phyloP scores from a whole-genome alignment of 2,888 invertebrate genomes.

The Drosophila gaucha region DNA sequence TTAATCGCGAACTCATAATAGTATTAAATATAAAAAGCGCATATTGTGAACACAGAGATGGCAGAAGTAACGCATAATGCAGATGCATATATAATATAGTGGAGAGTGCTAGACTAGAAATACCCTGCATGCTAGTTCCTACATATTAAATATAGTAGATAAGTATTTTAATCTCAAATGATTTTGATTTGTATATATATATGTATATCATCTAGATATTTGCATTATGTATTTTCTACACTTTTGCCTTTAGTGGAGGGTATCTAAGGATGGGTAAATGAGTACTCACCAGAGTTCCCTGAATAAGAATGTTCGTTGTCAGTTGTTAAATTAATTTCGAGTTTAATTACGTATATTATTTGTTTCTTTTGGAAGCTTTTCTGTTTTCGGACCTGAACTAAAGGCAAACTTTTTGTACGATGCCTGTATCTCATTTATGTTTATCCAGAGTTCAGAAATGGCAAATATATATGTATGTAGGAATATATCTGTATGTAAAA shows the following conservation, averaged over 20 bases:
- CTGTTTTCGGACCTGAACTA: neutral
- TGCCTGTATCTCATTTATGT: neutral
- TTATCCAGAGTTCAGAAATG: neutral
- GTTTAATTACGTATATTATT: conserved; percentile 30
- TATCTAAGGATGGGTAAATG: neutral
- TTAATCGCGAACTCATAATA: conserved; percentile 66
- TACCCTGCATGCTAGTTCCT: neutral
- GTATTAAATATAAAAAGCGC: conserved; percentile 38
- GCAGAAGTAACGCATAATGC: neutral
- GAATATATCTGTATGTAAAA: neutral
- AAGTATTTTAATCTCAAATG: no score
- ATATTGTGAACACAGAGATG: conserved; percentile 4
- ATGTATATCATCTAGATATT: no score
- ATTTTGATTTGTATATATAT: no score
- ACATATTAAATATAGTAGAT: neutral
- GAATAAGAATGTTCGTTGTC: neutral
- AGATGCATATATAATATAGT: neutral
- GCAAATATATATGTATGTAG: neutral
- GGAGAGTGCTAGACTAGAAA: neutral
- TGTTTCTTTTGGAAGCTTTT: conserved; percentile 8
- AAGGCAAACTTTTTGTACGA: conserved; percentile 1
- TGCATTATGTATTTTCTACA: neutral
- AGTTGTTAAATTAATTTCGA: conserved; percentile 33
- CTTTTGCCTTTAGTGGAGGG: neutral
- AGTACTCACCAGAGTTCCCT: neutral